A percentile compares a stretch with the other conserved stretches of the same genome.
These are phyloP conservation scores for Malurus leucopterus DNA, from an alignment of 2,797 vertebrate genomes.

Conservation along the genomic window DNA sequence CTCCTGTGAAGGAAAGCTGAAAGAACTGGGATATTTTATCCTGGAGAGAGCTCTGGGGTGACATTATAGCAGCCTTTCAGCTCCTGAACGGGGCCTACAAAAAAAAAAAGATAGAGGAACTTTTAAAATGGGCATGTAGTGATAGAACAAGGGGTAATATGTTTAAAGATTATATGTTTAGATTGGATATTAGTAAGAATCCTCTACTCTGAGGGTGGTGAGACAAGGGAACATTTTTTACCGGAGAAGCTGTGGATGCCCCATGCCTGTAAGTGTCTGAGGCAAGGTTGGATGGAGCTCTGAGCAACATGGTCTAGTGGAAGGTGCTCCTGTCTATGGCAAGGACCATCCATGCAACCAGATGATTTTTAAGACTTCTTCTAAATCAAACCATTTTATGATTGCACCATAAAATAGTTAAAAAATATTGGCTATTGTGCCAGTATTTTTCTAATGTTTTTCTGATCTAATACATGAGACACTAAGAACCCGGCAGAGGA, in stretches of 20 bases:
- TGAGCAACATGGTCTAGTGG: background rate
- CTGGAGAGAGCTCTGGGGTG: background rate
- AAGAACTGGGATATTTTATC: background rate
- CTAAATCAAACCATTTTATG: background rate
- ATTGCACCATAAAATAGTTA: background rate
- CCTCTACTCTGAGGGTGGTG: background rate
- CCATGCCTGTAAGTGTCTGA: accelerated
- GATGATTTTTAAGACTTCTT: background rate
- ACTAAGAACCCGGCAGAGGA: background rate
- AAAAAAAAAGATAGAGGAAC: background rate
- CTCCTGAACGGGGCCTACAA: background rate
- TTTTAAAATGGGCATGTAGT: background rate
- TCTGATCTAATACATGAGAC: background rate
- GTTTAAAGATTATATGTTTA: background rate
- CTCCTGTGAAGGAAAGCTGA: background rate
- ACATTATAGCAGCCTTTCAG: background rate
- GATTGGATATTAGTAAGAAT: background rate
- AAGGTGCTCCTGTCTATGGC: background rate
- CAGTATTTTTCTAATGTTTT: background rate
- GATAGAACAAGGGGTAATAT: background rate
- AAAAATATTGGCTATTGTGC: background rate
- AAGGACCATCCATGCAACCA: background rate
- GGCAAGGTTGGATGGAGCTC: background rate
- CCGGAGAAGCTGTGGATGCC: background rate
- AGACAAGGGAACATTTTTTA: background rate